Evolutionary conservation across 1,140 invertebrate genomes (phyloP).

Genomic region (Pteromalus puparum): DNA sequence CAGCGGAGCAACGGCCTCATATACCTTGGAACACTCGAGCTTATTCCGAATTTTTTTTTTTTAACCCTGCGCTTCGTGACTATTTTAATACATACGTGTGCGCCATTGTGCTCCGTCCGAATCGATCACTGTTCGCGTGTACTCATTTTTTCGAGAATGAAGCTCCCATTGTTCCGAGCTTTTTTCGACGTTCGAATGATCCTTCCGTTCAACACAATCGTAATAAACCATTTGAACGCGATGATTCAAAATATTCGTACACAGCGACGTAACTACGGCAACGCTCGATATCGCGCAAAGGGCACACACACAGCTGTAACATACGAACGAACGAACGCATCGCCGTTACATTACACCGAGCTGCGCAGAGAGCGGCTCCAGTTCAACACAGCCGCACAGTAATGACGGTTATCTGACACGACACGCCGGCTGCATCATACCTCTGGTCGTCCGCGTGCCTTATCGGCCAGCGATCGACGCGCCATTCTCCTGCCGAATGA

Average conservation of each 20-base stretch:
- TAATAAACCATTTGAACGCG: too few relatives aligned
- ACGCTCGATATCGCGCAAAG: too few relatives aligned
- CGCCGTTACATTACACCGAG: too few relatives aligned
- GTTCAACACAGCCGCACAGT: not conserved
- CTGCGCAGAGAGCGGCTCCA: too few relatives aligned
- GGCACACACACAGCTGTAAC: too few relatives aligned
- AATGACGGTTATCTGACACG: constrained; percentile 19
- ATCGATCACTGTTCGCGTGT: not conserved
- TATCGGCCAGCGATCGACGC: not conserved
- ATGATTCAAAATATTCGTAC: too few relatives aligned
- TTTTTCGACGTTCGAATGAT: not conserved
- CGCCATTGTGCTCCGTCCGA: not conserved
- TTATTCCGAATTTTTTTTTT: constrained; percentile 32
- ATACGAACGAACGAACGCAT: too few relatives aligned
- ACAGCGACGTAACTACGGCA: too few relatives aligned
- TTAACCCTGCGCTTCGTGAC: not conserved
- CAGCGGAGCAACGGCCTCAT: constrained; percentile 19
- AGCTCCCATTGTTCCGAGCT: not conserved
- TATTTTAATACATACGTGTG: constrained; percentile 12
- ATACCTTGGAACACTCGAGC: not conserved
- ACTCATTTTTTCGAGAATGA: not conserved
- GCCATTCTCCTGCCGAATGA: constrained; percentile 1
- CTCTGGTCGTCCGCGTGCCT: not conserved
- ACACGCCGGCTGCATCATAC: not conserved
- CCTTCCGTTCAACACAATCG: too few relatives aligned